Conservation (phyloP, 2,113 vertebrate genomes). For the Empidonax traillii region DNA sequence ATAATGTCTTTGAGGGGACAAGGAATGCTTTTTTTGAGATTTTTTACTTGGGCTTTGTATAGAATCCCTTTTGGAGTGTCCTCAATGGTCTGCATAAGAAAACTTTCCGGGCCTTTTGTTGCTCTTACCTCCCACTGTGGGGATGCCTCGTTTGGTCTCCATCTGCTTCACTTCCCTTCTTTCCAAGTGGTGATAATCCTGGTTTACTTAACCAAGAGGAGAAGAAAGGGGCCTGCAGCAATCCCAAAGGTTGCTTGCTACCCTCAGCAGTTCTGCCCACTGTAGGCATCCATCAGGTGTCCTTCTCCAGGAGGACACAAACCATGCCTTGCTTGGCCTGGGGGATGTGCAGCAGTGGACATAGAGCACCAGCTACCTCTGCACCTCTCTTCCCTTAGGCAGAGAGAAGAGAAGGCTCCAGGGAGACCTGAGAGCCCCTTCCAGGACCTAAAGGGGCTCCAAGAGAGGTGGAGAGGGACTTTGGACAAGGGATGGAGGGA, state of each 20-base stretch:
- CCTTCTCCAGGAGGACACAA: not conserved
- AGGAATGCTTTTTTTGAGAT: not conserved
- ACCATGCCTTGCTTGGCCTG: fast-evolving
- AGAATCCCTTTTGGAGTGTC: not conserved
- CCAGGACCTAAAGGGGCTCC: not conserved
- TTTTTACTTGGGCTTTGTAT: not conserved
- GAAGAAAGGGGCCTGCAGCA: not conserved
- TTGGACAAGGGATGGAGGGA: not conserved
- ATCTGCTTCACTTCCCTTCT: not conserved
- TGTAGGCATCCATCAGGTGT: not conserved
- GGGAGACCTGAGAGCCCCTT: not conserved
- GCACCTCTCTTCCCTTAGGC: not conserved
- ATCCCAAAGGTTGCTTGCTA: fast-evolving
- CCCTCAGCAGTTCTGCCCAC: not conserved
- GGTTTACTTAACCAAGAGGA: not conserved
- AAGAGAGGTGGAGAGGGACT: not conserved
- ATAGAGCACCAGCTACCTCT: not conserved
- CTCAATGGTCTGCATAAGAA: not conserved
- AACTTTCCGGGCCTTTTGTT: not conserved
- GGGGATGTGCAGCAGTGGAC: not conserved
- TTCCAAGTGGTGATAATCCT: not conserved
- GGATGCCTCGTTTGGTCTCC: not conserved
- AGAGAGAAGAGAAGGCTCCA: not conserved
- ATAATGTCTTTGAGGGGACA: not conserved
- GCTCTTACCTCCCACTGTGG: not conserved